Base-by-base conservation (phyloP, 2,797 vertebrate species). In the Hyperoplus immaculatus region DNA sequence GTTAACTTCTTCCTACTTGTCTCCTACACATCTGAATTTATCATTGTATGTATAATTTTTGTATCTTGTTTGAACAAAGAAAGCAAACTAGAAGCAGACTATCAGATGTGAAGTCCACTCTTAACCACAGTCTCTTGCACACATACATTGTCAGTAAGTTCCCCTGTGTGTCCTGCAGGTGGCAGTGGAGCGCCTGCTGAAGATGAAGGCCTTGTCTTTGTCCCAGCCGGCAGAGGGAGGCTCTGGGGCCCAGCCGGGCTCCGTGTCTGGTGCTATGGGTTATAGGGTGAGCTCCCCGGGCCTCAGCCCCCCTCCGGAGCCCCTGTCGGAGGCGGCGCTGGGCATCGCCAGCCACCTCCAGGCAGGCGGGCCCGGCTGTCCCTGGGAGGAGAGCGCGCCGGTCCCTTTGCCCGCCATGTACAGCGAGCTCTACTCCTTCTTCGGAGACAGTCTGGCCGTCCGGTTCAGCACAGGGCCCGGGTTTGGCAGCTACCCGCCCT, bases 381-480 rank as follows among this genome's bases (percentile, higher is more conserved):
- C 92, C 11, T 95, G 94, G 88, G 92, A 95, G 18, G 91, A 93
- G 53, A 94, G 94, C 65, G 94, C 95, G 0, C 81, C 95, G 0
- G 95, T 95, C 6, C 93, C 96, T 4, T 93, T 98, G 1, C 95
- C 95, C 0, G 95, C 92, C 57, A 97, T 96, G 94, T 99, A 99
- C 89, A 92, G 92, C 0, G 96, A 99, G 90, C 96, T 99, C 3
- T 99, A 99, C 80, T 95, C 95, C 15, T 98, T 98, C 77, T 98
- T 98, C 1, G 97, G 97, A 0, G 97, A 99, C 93, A 98, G 97
- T 81, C 51, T 98, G 78, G 97, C 97, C 1, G 94, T 96, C 5
- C 94, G 97, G 53, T 97, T 98, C 4, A 97, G 97, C 60, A 97
- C 96, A 0, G 97, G 96, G 0, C 94, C 88, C 0, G 93, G 87